Conservation (phyloP, 2,797 vertebrate species). For the Typhlichthys eigenmanni region DNA sequence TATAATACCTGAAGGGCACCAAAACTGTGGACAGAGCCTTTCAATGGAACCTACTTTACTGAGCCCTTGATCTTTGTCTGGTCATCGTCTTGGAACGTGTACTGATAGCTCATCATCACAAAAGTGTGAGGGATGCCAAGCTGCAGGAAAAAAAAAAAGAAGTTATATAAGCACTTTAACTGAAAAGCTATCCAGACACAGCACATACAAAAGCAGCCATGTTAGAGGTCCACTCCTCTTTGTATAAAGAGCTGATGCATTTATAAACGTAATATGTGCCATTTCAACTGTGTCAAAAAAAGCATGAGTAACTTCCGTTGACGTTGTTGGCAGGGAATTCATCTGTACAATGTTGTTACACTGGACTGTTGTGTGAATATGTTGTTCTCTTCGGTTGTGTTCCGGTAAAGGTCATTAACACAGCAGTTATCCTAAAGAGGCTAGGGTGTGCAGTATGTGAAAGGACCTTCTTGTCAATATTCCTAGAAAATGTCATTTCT, state of each 20-base stretch:
- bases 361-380: too few species aligned
- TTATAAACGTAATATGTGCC: too few species aligned
- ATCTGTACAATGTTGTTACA: too few species aligned
- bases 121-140: conserved; percentile 96
- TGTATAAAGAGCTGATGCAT: too few species aligned
- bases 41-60: conserved; percentile 84
- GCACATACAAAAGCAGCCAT: neutral
- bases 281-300: too few species aligned
- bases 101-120: conserved; percentile 95
- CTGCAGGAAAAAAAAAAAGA: conserved; percentile 66
- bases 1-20: too few species aligned
- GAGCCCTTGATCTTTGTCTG: conserved; percentile 96
- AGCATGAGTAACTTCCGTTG: too few species aligned
- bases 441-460: too few species aligned
- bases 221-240: neutral
- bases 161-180: conserved; percentile 8
- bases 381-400: too few species aligned
- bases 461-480: neutral
- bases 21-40: neutral
- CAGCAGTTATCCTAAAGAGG: too few species aligned
- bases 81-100: conserved; percentile 98
- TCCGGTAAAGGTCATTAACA: too few species aligned
- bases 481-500: conserved; percentile 12
- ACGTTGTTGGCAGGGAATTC: too few species aligned
- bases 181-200: neutral